Evolutionary conservation across 2,888 invertebrate species (phyloP).

Genomic region (Brachypalpus laphriformis): DNA sequence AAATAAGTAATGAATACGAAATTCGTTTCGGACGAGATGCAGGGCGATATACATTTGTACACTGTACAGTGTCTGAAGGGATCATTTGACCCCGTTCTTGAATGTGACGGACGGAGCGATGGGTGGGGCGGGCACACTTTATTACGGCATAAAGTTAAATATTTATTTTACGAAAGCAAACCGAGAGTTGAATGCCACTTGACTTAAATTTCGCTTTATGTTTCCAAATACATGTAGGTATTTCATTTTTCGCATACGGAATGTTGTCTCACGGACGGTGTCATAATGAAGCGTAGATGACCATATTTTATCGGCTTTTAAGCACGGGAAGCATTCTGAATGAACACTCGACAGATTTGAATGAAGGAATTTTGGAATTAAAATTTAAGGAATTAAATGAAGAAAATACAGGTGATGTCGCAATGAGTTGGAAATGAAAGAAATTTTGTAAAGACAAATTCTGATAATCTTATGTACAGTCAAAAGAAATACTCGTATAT

Average conservation of each 20-base stretch:
- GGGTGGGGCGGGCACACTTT: not conserved
- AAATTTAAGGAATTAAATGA: not conserved
- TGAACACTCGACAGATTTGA: not conserved
- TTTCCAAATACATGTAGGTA: not conserved
- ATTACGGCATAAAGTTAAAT: conserved; percentile 7
- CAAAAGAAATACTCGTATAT: no score
- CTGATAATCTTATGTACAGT: no score
- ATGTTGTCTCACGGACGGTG: not conserved
- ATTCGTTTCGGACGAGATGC: not conserved
- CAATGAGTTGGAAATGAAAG: not conserved
- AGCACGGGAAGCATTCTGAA: not conserved
- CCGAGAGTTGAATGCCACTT: conserved; percentile 16
- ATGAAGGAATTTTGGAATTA: no score
- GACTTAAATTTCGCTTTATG: not conserved
- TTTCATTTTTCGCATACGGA: not conserved
- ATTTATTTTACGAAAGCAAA: conserved; percentile 18
- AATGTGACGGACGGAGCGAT: not conserved
- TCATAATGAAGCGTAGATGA: no score
- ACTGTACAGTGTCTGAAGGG: not conserved
- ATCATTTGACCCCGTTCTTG: not conserved
- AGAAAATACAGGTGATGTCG: not conserved
- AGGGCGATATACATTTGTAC: not conserved
- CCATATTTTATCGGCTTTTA: not conserved
- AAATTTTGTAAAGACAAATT: not conserved
- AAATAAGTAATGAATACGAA: conserved; percentile 8